Evolutionary conservation across 1,140 invertebrate genomes (phyloP).

Genomic region (Probaryconus sp.): DNA sequence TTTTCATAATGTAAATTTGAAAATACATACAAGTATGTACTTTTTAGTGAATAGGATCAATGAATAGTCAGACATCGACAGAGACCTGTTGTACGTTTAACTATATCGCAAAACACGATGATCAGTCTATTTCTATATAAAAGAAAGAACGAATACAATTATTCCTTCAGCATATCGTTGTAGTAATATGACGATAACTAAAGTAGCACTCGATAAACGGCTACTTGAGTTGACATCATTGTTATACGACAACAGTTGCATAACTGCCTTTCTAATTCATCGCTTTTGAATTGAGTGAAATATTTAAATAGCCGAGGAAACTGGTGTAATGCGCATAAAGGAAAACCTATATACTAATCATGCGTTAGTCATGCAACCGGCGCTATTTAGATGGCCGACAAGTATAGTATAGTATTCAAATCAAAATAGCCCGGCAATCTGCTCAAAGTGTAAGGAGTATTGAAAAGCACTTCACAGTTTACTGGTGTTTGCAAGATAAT

Average conservation of each 20-base stretch:
- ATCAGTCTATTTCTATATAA: no score
- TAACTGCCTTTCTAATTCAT: slow-evolving; percentile 4
- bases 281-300: not conserved
- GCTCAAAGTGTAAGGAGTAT: slow-evolving; percentile 22
- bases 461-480: slow-evolving; percentile 31
- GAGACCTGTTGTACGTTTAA: no score
- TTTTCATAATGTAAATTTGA: no score
- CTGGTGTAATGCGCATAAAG: not conserved
- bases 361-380: slow-evolving; percentile 7
- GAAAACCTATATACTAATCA: not conserved
- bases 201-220: slow-evolving; percentile 10
- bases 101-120: no score
- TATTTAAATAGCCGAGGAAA: slow-evolving; percentile 7
- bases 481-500: slow-evolving; percentile 21
- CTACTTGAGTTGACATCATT: not conserved
- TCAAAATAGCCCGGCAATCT: slow-evolving; percentile 14
- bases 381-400: not conserved
- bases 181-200: not conserved
- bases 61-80: no score
- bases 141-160: slow-evolving; percentile 2
- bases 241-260: slow-evolving; percentile 12
- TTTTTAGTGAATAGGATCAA: no score
- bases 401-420: not conserved
- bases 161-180: not conserved
- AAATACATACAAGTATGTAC: no score